A percentile compares a stretch with the other conserved stretches of the same genome.
phyloP scores from a whole-genome alignment of 2,888 invertebrate species.

The Nephrotoma flavescens region DNA sequence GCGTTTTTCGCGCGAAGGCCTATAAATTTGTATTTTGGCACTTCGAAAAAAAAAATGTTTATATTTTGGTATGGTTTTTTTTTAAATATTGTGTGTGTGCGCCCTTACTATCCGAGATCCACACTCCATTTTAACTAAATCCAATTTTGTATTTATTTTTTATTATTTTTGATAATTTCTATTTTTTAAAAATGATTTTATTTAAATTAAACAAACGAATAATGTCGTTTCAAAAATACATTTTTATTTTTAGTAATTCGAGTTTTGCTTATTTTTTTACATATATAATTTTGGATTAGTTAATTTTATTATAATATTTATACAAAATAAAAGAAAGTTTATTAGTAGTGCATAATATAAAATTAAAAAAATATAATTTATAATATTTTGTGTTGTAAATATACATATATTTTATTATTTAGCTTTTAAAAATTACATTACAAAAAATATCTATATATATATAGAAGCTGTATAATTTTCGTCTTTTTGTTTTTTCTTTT shows the following conservation, averaged over 20 bases:
- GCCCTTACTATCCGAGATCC: background rate
- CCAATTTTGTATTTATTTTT: background rate
- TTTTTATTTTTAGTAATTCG: background rate
- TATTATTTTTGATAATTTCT: background rate
- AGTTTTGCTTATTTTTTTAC: background rate
- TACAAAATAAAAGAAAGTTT: background rate
- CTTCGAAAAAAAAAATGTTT: background rate
- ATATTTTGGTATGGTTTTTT: background rate
- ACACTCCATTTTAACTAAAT: background rate
- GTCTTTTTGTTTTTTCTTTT: background rate
- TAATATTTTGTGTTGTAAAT: background rate
- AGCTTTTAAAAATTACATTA: background rate
- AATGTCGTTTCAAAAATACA: background rate
- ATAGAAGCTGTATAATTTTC: background rate
- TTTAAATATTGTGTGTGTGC: background rate
- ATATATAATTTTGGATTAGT: background rate
- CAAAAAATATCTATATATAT: background rate
- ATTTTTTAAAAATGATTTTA: background rate
- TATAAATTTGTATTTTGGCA: background rate
- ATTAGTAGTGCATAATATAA: background rate
- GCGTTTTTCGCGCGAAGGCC: background rate
- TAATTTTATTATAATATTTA: background rate
- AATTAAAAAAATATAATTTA: background rate
- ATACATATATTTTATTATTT: background rate
- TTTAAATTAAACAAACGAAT: background rate